These are phyloP conservation scores for Andrena flavipes DNA, from an alignment of 2,888 invertebrate species.

Conservation along the genomic window DNA sequence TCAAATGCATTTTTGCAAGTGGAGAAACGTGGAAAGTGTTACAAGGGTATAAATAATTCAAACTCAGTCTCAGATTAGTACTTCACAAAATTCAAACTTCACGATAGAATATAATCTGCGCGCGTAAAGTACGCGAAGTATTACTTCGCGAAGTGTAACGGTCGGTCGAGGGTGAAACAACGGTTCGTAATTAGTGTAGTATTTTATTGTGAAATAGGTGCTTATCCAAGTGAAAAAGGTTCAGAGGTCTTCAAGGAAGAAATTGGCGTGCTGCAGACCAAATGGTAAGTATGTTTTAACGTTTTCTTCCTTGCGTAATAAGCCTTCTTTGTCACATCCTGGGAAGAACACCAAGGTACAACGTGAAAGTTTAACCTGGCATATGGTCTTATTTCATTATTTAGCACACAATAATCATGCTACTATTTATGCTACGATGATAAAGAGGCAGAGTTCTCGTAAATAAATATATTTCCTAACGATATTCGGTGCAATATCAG, in stretches of 20 bases:
- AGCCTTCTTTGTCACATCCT: slow-evolving; percentile 88
- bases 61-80: not conserved
- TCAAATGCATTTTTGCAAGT: not conserved
- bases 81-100: not conserved
- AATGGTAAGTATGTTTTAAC: slow-evolving; percentile 88
- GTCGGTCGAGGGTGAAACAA: not conserved
- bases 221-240: too few species aligned
- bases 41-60: not conserved
- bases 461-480: not conserved
- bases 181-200: not conserved
- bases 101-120: not conserved
- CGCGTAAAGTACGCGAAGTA: not conserved
- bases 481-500: not conserved
- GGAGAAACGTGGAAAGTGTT: not conserved
- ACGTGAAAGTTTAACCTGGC: slow-evolving; percentile 2
- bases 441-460: not conserved
- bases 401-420: not conserved
- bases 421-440: not conserved
- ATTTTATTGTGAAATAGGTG: not conserved
- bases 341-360: slow-evolving; percentile 63
- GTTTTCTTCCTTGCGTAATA: slow-evolving; percentile 85
- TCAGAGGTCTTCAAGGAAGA: slow-evolving; percentile 83
- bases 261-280: slow-evolving; percentile 87
- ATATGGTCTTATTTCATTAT: not conserved
- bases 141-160: not conserved